A percentile compares a stretch with the other conserved stretches of the same genome.
These are phyloP conservation scores for Hoplostethus mediterraneus DNA, from an alignment of 2,797 vertebrate genomes.

Conservation along the genomic window DNA sequence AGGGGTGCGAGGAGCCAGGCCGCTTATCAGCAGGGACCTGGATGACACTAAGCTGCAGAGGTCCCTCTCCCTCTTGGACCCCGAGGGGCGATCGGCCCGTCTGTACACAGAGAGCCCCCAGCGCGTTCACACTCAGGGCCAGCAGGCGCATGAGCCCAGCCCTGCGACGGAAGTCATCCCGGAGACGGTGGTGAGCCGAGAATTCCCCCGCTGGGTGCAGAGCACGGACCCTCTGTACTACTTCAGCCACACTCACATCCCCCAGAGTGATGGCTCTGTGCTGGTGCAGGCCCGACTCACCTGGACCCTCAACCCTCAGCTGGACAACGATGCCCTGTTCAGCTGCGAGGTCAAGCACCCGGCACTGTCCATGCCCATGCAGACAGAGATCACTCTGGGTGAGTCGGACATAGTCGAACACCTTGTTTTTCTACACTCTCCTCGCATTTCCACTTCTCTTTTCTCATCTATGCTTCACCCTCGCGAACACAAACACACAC, in stretches of 20 bases:
- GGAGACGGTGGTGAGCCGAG: slow-evolving; percentile 96
- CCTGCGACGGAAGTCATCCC: slow-evolving; percentile 91
- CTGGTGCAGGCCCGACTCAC: slow-evolving; percentile 95
- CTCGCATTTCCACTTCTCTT: slow-evolving; percentile 6
- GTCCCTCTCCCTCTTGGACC: slow-evolving; percentile 89
- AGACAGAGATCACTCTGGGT: slow-evolving; percentile 95
- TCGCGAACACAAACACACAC: slow-evolving; percentile 8
- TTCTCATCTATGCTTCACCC: slow-evolving; percentile 10
- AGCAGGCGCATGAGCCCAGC: slow-evolving; percentile 83
- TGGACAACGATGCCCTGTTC: slow-evolving; percentile 98
- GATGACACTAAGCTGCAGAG: slow-evolving; percentile 96
- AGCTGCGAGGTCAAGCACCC: slow-evolving; percentile 99
- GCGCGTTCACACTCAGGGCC: slow-evolving; percentile 78
- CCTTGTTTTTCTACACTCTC: slow-evolving; percentile 17
- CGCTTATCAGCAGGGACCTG: slow-evolving; percentile 92
- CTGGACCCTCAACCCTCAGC: slow-evolving; percentile 97
- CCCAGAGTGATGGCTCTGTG: slow-evolving; percentile 94
- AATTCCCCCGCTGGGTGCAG: slow-evolving; percentile 97
- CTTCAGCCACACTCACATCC: slow-evolving; percentile 91
- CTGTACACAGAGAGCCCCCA: slow-evolving; percentile 84
- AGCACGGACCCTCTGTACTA: slow-evolving; percentile 93
- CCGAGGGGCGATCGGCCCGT: slow-evolving; percentile 77
- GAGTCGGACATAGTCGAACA: slow-evolving; percentile 65
- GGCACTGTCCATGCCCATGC: slow-evolving; percentile 98
- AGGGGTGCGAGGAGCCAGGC: slow-evolving; percentile 83